phyloP scores from a whole-genome alignment of 2,797 vertebrate species.

The Chloroceryle amazona region DNA sequence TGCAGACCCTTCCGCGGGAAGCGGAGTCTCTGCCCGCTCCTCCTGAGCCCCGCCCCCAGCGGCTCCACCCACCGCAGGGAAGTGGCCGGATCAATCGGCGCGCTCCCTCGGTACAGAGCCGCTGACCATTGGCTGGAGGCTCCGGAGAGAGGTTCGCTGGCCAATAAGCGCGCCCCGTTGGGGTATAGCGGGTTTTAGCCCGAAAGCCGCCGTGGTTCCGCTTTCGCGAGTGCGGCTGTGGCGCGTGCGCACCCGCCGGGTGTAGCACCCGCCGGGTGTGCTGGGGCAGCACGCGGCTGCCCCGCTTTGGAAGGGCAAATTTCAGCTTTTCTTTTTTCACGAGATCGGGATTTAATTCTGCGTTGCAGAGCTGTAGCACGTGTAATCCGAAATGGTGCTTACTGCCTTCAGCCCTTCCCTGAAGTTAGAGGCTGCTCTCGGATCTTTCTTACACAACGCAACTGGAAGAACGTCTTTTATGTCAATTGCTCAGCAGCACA shows the following conservation, averaged over 20 bases:
- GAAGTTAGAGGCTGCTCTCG: not conserved
- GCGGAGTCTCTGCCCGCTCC: too few species aligned
- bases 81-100: not conserved
- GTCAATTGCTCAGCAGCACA: not conserved
- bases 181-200: not conserved
- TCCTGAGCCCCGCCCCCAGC: too few species aligned
- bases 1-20: rapidly evolving
- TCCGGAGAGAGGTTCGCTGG: not conserved
- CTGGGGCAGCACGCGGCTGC: too few species aligned
- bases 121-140: not conserved
- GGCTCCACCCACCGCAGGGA: not conserved
- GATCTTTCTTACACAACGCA: not conserved
- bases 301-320: not conserved
- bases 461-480: not conserved
- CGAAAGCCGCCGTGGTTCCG: rapidly evolving
- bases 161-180: not conserved
- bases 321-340: not conserved
- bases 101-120: rapidly evolving
- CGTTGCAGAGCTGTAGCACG: not conserved
- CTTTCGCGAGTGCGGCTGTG: rapidly evolving
- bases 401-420: not conserved
- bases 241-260: not conserved
- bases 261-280: too few species aligned
- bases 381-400: not conserved
- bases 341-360: not conserved